Evolutionary conservation across 2,797 vertebrate genomes (phyloP), one percentile per base, ranked within the genome.

Genomic region (Myiothlypis chrysogaster): DNA sequence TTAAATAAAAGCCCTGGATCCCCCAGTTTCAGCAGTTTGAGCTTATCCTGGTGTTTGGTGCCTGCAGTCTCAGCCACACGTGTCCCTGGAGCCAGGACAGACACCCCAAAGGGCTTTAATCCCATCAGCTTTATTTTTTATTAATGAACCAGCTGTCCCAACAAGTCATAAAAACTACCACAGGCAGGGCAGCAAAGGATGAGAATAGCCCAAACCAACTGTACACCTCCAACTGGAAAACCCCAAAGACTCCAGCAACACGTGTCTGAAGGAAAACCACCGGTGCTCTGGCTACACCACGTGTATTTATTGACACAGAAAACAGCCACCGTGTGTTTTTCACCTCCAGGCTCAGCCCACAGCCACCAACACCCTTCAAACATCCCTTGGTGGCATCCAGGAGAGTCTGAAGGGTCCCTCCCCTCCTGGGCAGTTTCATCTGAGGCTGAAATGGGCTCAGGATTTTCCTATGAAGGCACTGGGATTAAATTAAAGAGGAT

Each of bases 401-500:
- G 46, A 66, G 65, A 78, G 10, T 39, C 89, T 43, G 71, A 80
- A 66, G 71, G 55, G 57, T n/a, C 80, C 9, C 4, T 9, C 57
- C 18, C 6, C 1, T 5, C 60, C 52, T 0, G 0, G 39, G 34
- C 0, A 0, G 41, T 44, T 90, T 75, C 50, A 75, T 53, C 43
- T 1, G 4, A 63, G 15, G 37, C 34, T 57, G 75, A 72, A 95
- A 73, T 0, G 3, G 79, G 71, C 53, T 49, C 60, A 37, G 80
- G 80, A 41, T 90, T 93, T 89, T 89, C 60, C 41, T 66, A 3
- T 1, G 4, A 52, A 60, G 53, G 50, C 53, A 44, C 85, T 8
- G n/a, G 75, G 83, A 79, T 93, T 89, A 93, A 95, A 91, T 92
- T 60, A 87, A 83, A 91, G 88, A 85, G 86, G 93, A 87, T 94